phyloP scores from a whole-genome alignment of 2,113 vertebrate species.

The Balaeniceps rex region DNA sequence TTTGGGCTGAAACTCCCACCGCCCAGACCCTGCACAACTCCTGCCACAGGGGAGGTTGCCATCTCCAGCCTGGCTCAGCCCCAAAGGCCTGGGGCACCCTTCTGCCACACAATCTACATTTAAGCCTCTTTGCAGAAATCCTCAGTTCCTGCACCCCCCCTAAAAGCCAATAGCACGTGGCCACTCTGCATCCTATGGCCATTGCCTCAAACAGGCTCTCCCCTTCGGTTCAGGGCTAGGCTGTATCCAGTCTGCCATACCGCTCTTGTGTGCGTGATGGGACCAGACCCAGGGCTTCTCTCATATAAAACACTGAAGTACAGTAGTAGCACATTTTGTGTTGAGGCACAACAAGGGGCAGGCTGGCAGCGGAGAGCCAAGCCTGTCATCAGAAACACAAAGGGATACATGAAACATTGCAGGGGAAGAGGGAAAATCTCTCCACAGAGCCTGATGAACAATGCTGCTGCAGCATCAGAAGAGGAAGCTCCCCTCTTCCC shows the following conservation, averaged over 20 bases:
- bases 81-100: neutral
- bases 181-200: neutral
- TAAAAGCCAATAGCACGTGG: neutral
- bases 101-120: neutral
- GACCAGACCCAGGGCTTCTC: neutral
- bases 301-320: neutral
- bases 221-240: neutral
- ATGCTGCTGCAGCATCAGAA: neutral
- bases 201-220: neutral
- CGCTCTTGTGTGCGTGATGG: neutral
- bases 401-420: neutral
- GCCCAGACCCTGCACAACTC: neutral
- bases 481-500: neutral
- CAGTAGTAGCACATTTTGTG: neutral
- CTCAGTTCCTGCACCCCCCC: neutral
- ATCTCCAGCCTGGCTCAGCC: neutral
- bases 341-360: neutral
- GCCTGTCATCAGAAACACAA: neutral
- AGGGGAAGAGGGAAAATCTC: neutral
- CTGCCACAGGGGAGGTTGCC: neutral
- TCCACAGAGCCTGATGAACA: neutral
- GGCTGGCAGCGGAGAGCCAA: neutral
- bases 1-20: neutral
- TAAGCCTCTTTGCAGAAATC: neutral
- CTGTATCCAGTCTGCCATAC: neutral